Evolutionary conservation across 2,888 invertebrate genomes (phyloP), one percentile per base, ranked within the genome.

Genomic region (Cheilosia grossa): DNA sequence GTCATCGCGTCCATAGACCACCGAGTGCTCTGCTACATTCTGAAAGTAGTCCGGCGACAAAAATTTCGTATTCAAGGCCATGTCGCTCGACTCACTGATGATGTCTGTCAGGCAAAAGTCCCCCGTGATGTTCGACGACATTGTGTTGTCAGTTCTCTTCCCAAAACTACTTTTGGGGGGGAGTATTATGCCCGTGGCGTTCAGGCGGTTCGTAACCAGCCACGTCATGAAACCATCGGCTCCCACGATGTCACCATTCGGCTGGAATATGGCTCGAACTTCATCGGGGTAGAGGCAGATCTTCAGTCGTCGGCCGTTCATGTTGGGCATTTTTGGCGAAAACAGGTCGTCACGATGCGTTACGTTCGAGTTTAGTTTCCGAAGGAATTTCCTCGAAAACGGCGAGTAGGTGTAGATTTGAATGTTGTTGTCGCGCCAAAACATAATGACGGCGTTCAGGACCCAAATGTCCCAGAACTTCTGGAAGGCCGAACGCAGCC

Each of bases 41-140:
- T 92, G 91, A 86, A 93, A 94, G 0, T 92, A 91, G 0, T 88
- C 87, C 61, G 92, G 92, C 70, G 93, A 92, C 4, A 94, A 89
- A 54, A 94, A 93, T 69, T 94, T 90, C 0, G 93, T 93, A 82
- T 92, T 94, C 7, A 94, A 88, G 78, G 94, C 93, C 19, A 94
- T 88, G 79, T 94, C 94, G 59, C 90, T 90, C 53, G 88, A 86
- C 27, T 88, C 89, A 0, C 86, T 87, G 2, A 87, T 73, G 27
- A 91, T 88, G 64, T 90, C 89, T 21, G 61, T 21, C 3, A 89
- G 87, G n/a, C 90, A 90, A 10, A 89, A 88, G 27, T 90, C 91
- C 3, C 87, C 56, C 2, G 87, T 88, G 1, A 82, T 90, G 1
- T n/a, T 42, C 1, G 9, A 3, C 17, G 17, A 13, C 6, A 6